Conservation (phyloP, 2,113 vertebrate species). For the Pangasianodon hypophthalmus region DNA sequence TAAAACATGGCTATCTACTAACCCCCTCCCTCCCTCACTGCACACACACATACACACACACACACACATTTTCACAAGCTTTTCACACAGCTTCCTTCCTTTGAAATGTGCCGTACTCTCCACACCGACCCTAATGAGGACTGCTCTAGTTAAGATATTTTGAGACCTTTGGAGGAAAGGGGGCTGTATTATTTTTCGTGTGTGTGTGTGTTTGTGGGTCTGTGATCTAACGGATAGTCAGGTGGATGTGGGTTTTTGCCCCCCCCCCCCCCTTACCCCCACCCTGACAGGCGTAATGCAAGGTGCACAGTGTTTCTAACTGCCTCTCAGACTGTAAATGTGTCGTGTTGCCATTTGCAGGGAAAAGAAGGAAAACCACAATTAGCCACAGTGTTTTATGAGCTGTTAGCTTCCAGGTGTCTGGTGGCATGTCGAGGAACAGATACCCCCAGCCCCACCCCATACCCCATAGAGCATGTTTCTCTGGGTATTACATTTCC, state of each 20-base stretch:
- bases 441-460: conserved; percentile 37
- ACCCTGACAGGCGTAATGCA: conserved; percentile 24
- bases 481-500: conserved; percentile 39
- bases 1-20: conserved; percentile 13
- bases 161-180: conserved; percentile 24
- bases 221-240: conserved; percentile 43
- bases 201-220: conserved; percentile 28
- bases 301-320: conserved; percentile 57
- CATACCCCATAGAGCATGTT: neutral
- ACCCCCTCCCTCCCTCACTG: neutral
- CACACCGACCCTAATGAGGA: conserved; percentile 16
- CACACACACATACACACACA: neutral
- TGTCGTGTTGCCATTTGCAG: conserved; percentile 64
- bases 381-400: conserved; percentile 73
- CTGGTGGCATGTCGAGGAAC: conserved; percentile 65
- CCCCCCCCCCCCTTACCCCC: neutral
- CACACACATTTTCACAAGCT: conserved; percentile 16
- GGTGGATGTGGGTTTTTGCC: conserved; percentile 48
- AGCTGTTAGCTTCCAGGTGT: conserved; percentile 67
- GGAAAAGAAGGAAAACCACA: conserved; percentile 71
- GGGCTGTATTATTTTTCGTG: conserved; percentile 13
- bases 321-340: conserved; percentile 68
- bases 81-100: conserved; percentile 33
- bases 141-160: conserved; percentile 29
- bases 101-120: conserved; percentile 23